phyloP scores from a whole-genome alignment of 2,113 vertebrate genomes.

The Silurus asotus region DNA sequence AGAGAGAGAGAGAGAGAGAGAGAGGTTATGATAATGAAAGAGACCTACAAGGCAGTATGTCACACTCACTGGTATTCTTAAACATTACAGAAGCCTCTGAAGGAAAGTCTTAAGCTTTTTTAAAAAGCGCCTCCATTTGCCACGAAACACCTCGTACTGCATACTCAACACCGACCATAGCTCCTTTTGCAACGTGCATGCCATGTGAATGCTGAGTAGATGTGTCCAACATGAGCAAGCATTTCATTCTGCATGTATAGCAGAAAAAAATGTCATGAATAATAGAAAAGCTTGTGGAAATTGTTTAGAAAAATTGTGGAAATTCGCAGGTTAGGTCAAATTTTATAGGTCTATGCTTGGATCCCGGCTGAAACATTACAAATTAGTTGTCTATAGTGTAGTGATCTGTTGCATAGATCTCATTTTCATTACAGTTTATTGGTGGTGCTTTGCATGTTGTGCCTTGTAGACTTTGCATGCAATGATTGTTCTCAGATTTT shows the following conservation, averaged over 20 bases:
- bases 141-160: constrained; percentile 48
- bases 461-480: constrained; percentile 71
- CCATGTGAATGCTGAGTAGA: constrained; percentile 85
- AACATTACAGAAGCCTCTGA: constrained; percentile 39
- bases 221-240: constrained; percentile 76
- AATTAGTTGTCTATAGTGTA: background rate
- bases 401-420: constrained; percentile 14
- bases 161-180: constrained; percentile 71
- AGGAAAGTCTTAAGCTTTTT: constrained; percentile 43
- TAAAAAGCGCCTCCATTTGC: constrained; percentile 35
- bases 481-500: constrained; percentile 82
- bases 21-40: constrained; percentile 49
- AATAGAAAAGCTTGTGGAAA: constrained; percentile 62
- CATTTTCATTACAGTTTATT: constrained; percentile 57
- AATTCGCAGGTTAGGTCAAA: constrained; percentile 72
- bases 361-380: constrained; percentile 50
- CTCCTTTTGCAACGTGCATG: constrained; percentile 84
- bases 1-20: constrained; percentile 24
- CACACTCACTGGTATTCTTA: constrained; percentile 41
- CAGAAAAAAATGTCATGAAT: constrained; percentile 71
- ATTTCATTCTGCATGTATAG: constrained; percentile 82
- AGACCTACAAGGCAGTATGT: constrained; percentile 43
- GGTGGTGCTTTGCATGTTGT: constrained; percentile 69
- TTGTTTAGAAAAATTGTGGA: constrained; percentile 64
- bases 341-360: constrained; percentile 71